Evolutionary conservation across 2,113 vertebrate genomes (phyloP), one percentile per base, ranked within the genome.

Genomic region (Calonectris borealis): DNA sequence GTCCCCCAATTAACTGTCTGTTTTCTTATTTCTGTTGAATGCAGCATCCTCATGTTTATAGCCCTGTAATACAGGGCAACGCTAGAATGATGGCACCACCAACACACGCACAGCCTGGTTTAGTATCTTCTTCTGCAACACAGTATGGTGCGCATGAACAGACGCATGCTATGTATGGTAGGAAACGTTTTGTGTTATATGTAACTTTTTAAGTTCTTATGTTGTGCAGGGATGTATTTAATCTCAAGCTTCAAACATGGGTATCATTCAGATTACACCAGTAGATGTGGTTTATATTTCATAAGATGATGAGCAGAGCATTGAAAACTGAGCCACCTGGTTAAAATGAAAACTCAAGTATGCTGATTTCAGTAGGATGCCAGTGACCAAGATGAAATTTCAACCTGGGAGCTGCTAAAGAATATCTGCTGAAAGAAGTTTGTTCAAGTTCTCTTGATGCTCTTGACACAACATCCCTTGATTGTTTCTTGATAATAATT

Each of bases 161-260:
- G 99, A 99, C 99, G 72, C 99, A 99, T 98, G 99, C 99, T 71
- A 99, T 99, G 99, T 99, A 99, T 99, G 99, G 99, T 99, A 99
- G 90, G 99, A 98, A 96, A 91, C 94, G 88, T 96, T 97, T 97
- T 95, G 90, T 86, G 91, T 97, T 96, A 81, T 94, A 94, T 97
- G 93, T 97, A 91, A 94, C 94, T 96, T 96, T 96, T 68, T 96
- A 91, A 90, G 88, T 58, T 58, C 83, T 94, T 94, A 91, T 7
- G 6, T 61, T 96, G 79, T 94, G 90, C 95, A 80, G 97, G 94
- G 95, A 75, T 92, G 38, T 89, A n/a, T 90, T 96, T 94, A 91
- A 84, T 96, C 80, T 96, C 92, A 85, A 95, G 51, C 85, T 91
- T 86, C 91, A 78, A 32, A 84, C 76, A 7, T 90, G 68, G 89